phyloP scores from a whole-genome alignment of 2,797 vertebrate species.

The Poecile montanus region DNA sequence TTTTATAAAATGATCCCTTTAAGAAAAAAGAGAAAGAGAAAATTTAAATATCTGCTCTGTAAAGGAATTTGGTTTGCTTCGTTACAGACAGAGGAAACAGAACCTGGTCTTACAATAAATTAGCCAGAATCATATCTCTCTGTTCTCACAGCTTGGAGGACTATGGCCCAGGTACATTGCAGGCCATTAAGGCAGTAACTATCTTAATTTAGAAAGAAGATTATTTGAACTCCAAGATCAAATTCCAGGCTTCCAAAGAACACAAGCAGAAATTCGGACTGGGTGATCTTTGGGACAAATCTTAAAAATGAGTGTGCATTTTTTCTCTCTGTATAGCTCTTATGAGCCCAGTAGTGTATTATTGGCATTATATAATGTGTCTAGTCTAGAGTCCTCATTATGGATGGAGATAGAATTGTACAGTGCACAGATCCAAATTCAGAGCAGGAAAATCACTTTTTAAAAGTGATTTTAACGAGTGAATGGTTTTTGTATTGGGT shows the following conservation, averaged over 20 bases:
- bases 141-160: not conserved
- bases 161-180: not conserved
- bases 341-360: not conserved
- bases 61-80: not conserved
- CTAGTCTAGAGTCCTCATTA: not conserved
- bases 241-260: not conserved
- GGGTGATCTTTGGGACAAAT: not conserved
- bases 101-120: not conserved
- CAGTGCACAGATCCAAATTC: not conserved
- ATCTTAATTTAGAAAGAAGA: not conserved
- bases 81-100: not conserved
- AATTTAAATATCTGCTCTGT: not conserved
- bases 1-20: constrained; percentile 84
- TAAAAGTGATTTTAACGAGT: not conserved
- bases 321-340: not conserved
- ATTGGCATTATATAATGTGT: not conserved
- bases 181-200: not conserved
- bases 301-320: not conserved
- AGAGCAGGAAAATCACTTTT: not conserved
- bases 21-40: constrained; percentile 23
- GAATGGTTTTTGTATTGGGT: not conserved
- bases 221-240: not conserved
- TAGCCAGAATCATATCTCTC: not conserved
- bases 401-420: not conserved
- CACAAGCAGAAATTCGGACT: not conserved